These are phyloP conservation scores for Eidolon helvum DNA, from an alignment of 2,113 vertebrate species.

Conservation along the genomic window DNA sequence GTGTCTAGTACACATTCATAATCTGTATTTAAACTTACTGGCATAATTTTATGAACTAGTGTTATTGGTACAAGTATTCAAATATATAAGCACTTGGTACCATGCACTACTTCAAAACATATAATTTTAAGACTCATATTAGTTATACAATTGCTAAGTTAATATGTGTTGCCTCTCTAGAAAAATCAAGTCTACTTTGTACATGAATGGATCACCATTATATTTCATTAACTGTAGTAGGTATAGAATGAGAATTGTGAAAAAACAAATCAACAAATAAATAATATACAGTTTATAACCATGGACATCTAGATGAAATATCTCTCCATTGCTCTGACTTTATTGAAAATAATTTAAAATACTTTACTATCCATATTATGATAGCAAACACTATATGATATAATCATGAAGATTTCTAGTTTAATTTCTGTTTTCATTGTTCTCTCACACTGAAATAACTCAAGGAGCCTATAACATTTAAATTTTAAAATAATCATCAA, in stretches of 20 bases:
- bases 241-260: not conserved
- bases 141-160: not conserved
- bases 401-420: slow-evolving; percentile 9
- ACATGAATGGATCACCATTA: not conserved
- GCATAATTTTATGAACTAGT: not conserved
- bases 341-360: slow-evolving; percentile 10
- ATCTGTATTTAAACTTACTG: not conserved
- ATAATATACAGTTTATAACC: not conserved
- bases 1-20: not conserved
- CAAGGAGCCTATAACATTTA: slow-evolving; percentile 29
- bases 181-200: not conserved
- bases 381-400: not conserved
- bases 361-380: not conserved
- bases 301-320: not conserved
- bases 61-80: not conserved
- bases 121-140: not conserved
- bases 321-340: not conserved
- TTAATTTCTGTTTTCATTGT: slow-evolving; percentile 56
- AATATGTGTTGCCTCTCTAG: not conserved
- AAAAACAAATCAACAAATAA: not conserved
- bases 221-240: not conserved
- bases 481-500: slow-evolving; percentile 14
- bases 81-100: not conserved
- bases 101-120: not conserved
- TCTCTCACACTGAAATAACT: not conserved